These are phyloP conservation scores for Malurus leucopterus DNA, from an alignment of 2,797 vertebrate genomes.

Conservation along the genomic window DNA sequence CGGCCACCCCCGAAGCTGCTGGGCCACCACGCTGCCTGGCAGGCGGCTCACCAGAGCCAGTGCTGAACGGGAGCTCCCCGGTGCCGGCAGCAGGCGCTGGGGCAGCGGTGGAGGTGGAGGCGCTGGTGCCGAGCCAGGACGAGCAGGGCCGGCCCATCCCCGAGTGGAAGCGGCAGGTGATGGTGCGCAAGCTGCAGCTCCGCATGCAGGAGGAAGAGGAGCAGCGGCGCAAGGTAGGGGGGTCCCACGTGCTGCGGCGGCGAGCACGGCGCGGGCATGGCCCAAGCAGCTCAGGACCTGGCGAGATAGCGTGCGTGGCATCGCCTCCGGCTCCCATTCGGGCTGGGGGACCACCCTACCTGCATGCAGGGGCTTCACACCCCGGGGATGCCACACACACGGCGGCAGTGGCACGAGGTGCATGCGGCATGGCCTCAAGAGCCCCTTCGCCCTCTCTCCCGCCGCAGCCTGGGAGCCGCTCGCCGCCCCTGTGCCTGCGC, in stretches of 20 bases:
- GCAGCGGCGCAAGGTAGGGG: conserved; percentile 86
- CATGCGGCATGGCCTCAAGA: conserved; percentile 67
- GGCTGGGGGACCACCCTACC: neutral
- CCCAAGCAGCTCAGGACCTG: neutral
- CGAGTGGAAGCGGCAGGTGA: conserved; percentile 96
- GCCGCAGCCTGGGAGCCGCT: conserved; percentile 84
- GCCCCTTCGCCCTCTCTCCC: conserved; percentile 72
- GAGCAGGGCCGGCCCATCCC: conserved; percentile 86
- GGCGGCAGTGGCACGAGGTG: accelerated
- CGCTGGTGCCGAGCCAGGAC: conserved; percentile 87
- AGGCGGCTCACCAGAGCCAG: conserved; percentile 72
- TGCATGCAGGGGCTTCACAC: neutral
- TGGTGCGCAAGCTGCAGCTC: conserved; percentile 94
- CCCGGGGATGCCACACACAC: neutral
- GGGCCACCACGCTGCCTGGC: conserved; percentile 42
- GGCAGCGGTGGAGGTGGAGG: conserved; percentile 80
- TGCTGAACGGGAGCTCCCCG: conserved; percentile 81
- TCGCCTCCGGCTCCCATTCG: neutral
- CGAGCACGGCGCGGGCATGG: neutral
- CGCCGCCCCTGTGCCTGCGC: conserved; percentile 84
- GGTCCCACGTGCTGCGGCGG: neutral
- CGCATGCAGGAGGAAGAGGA: conserved; percentile 97
- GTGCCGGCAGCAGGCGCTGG: conserved; percentile 65
- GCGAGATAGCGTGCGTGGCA: neutral
- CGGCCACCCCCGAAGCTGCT: conserved; percentile 34